These are phyloP conservation scores for Trilocha varians DNA, from an alignment of 2,888 invertebrate species.

Conservation along the genomic window DNA sequence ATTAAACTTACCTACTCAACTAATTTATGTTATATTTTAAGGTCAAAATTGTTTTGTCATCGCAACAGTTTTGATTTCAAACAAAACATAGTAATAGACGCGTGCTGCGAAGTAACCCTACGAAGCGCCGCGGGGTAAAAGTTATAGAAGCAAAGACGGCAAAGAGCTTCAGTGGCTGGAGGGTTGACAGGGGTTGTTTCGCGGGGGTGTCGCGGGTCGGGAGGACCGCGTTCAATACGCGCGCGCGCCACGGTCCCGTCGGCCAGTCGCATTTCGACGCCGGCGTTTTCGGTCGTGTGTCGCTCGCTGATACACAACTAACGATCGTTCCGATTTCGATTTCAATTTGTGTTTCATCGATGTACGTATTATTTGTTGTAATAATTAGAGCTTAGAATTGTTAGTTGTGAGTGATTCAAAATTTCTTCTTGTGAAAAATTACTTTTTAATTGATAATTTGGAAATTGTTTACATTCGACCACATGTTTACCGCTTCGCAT, in stretches of 20 bases:
- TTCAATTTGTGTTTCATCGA: constrained; percentile 37
- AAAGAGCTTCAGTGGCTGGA: constrained; percentile 28
- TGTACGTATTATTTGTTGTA: constrained; percentile 44
- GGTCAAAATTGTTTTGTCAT: too few species aligned
- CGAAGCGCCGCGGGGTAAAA: constrained; percentile 24
- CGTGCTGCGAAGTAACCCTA: constrained; percentile 14
- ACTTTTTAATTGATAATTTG: constrained; percentile 17
- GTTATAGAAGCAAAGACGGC: constrained; percentile 28
- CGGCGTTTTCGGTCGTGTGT: constrained; percentile 34
- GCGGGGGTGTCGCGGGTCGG: constrained; percentile 51
- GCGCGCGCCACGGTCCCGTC: constrained; percentile 53
- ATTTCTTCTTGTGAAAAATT: constrained; percentile 10
- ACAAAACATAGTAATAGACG: constrained; percentile 3
- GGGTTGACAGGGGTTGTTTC: constrained; percentile 44
- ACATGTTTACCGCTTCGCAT: constrained; percentile 41
- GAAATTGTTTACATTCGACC: constrained; percentile 59
- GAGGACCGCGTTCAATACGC: constrained; percentile 64
- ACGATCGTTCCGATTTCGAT: constrained; percentile 59
- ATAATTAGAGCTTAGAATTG: constrained; percentile 11
- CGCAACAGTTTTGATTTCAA: background rate
- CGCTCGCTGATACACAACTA: constrained; percentile 37
- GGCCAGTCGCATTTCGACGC: constrained; percentile 59
- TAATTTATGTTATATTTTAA: too few species aligned
- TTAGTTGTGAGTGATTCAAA: constrained; percentile 10
- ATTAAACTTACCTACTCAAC: too few species aligned